Conservation (phyloP, 2,113 vertebrate species). For the Aphyosemion australe region DNA sequence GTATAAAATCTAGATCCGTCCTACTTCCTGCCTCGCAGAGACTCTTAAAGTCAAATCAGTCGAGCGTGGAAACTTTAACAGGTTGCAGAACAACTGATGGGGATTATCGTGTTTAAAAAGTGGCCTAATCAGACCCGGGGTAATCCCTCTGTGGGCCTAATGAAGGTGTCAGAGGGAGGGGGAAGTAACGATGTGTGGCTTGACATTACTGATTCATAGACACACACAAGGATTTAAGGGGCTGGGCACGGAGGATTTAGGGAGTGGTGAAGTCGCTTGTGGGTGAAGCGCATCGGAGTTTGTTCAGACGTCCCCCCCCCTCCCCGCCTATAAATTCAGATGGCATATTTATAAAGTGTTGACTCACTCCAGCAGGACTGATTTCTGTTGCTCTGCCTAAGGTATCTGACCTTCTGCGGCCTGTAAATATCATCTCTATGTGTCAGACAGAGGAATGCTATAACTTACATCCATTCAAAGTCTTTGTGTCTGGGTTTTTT, state of each 20-base stretch:
- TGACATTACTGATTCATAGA: slow-evolving; percentile 61
- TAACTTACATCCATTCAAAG: slow-evolving; percentile 54
- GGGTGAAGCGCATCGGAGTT: slow-evolving; percentile 24
- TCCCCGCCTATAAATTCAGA: slow-evolving; percentile 42
- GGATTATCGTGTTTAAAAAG: background rate
- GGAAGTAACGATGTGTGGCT: slow-evolving; percentile 57
- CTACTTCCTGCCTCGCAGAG: background rate
- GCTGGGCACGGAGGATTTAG: slow-evolving; percentile 43
- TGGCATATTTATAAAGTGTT: slow-evolving; percentile 56
- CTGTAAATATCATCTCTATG: slow-evolving; percentile 64
- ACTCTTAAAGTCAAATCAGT: background rate
- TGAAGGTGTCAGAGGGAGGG: slow-evolving; percentile 70
- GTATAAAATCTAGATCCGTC: background rate
- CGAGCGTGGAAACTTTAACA: background rate
- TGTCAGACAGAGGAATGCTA: slow-evolving; percentile 60
- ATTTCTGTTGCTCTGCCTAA: slow-evolving; percentile 56
- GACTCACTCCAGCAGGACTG: slow-evolving; percentile 38
- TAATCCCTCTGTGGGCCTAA: slow-evolving; percentile 52
- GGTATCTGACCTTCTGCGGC: slow-evolving; percentile 58
- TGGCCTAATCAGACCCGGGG: slow-evolving; percentile 27
- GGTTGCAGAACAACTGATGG: background rate
- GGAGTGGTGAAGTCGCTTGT: slow-evolving; percentile 22
- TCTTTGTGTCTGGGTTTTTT: slow-evolving; percentile 32
- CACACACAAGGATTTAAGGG: slow-evolving; percentile 37
- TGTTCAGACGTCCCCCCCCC: slow-evolving; percentile 34